Conservation (phyloP, 1,140 invertebrate genomes). For the Andrena cerasifolii region DNA sequence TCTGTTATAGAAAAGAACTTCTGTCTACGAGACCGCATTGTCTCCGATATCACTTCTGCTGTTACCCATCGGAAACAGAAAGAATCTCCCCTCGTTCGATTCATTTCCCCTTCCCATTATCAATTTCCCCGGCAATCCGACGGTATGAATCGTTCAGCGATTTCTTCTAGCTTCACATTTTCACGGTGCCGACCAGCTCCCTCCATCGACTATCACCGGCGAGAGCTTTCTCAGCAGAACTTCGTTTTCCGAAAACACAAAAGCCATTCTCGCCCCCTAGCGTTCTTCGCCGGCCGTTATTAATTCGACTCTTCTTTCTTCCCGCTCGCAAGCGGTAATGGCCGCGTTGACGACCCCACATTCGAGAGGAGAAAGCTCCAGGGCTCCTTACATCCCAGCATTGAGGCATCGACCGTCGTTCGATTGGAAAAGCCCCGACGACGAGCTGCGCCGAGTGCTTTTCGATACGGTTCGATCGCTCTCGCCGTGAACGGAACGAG, state of each 20-base stretch:
- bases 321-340: neutral
- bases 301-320: constrained; percentile 35
- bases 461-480: constrained; percentile 60
- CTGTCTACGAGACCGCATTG: too few relatives aligned
- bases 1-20: too few relatives aligned
- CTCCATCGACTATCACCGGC: neutral
- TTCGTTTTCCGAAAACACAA: constrained; percentile 42
- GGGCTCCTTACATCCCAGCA: constrained; percentile 31
- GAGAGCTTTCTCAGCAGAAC: too few relatives aligned
- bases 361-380: constrained; percentile 18
- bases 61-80: too few relatives aligned
- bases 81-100: neutral
- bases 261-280: neutral
- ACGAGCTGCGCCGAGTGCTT: constrained; percentile 54
- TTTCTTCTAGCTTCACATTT: neutral
- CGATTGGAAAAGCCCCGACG: constrained; percentile 35
- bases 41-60: neutral
- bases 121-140: neutral
- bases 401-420: constrained; percentile 46
- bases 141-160: neutral
- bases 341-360: constrained; percentile 11
- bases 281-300: constrained; percentile 25
- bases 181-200: neutral
- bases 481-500: constrained; percentile 43
- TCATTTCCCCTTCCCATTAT: neutral